Percentiles rank a stretch among this genome's conserved stretches.
Evolutionary conservation across 1,140 invertebrate species (phyloP).

Genomic region (Hormaphis cornu): DNA sequence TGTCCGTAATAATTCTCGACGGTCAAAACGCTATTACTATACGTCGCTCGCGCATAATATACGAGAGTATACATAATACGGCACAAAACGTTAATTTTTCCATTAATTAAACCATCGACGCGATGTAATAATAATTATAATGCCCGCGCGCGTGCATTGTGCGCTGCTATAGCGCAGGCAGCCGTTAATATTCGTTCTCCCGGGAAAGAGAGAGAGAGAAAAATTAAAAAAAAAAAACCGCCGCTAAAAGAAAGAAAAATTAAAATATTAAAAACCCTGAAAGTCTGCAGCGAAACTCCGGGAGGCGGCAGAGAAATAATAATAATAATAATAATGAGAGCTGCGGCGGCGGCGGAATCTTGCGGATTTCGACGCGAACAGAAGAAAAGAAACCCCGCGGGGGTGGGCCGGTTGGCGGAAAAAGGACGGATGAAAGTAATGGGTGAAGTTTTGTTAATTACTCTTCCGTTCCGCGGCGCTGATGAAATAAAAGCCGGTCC

Average conservation of each 20-base stretch:
- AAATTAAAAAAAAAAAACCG: neutral
- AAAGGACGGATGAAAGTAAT: conserved; percentile 31
- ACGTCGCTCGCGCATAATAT: neutral
- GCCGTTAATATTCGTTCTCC: neutral
- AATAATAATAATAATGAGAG: conserved; percentile 14
- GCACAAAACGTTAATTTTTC: neutral
- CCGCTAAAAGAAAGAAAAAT: no score
- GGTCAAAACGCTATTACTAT: no score
- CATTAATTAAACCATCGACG: conserved; percentile 3
- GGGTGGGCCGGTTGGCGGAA: neutral
- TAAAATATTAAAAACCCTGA: neutral
- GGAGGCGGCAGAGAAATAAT: neutral
- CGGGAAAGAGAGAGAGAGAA: neutral
- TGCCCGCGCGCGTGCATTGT: no score
- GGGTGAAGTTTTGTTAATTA: conserved; percentile 32
- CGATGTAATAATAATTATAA: no score
- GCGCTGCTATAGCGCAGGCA: neutral
- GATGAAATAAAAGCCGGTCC: conserved; percentile 26
- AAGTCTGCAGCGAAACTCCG: neutral
- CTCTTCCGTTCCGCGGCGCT: conserved; percentile 29
- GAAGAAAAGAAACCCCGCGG: neutral
- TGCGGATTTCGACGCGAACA: neutral
- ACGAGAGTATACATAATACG: neutral
- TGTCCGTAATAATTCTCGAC: no score
- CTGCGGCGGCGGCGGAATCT: no score